Percentiles rank a stretch among this genome's conserved stretches.
phyloP scores from a whole-genome alignment of 1,140 invertebrate species.

The Drosophila melanogaster region Release_6_plus_ISO1_MT NT_033779.5:18041501-18042000 shows the following conservation, averaged over 20 bases:
- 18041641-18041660: too few relatives aligned
- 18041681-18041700: too few relatives aligned
- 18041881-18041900: background rate
- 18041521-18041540: constrained; percentile 18
- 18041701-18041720: too few relatives aligned
- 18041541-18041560: constrained; percentile 13
- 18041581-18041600: background rate
- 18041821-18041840: constrained; percentile 3
- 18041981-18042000: constrained; percentile 20
- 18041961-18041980: constrained; percentile 71
- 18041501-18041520: constrained; percentile 56
- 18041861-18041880: constrained; percentile 1
- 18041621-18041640: background rate
- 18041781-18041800: too few relatives aligned
- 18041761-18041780: background rate
- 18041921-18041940: constrained; percentile 64
- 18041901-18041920: constrained; percentile 7
- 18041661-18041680: too few relatives aligned
- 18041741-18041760: background rate
- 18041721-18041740: too few relatives aligned
- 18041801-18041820: constrained; percentile 12
- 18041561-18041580: background rate
- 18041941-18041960: constrained; percentile 58
- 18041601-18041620: background rate
- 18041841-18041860: too few relatives aligned